phyloP scores from a whole-genome alignment of 2,113 vertebrate species.

The Bucco capensis region DNA sequence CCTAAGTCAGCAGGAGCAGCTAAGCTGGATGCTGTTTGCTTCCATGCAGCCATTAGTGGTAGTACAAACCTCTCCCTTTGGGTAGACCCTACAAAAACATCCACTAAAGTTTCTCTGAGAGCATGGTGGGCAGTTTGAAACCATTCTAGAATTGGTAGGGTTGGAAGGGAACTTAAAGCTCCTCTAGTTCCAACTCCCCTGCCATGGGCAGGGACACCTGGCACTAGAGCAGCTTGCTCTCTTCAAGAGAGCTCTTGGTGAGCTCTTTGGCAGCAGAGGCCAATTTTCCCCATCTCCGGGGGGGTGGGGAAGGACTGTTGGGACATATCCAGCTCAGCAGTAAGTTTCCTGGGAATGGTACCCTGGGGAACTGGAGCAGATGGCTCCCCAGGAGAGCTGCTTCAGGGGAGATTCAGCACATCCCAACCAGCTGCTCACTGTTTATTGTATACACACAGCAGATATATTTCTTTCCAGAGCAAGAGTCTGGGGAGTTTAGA shows the following conservation, averaged over 20 bases:
- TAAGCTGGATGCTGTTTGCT: background rate
- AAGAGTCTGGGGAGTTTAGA: background rate
- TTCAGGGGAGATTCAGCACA: background rate
- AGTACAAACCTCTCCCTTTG: background rate
- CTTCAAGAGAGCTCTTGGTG: background rate
- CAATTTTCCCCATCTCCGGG: background rate
- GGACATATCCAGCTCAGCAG: background rate
- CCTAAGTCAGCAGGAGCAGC: background rate
- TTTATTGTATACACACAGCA: background rate
- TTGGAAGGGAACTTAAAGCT: too few relatives aligned
- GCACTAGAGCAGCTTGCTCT: too few relatives aligned
- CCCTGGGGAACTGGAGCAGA: background rate
- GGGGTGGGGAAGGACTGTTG: background rate
- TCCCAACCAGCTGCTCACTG: constrained; percentile 27
- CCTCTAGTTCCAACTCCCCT: too few relatives aligned
- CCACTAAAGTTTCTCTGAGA: background rate
- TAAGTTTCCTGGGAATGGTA: background rate
- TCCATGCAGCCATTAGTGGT: fast-evolving
- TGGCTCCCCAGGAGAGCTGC: constrained; percentile 31
- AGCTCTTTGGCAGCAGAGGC: background rate
- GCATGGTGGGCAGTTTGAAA: background rate
- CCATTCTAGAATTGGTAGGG: too few relatives aligned
- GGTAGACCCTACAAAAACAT: background rate
- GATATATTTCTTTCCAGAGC: background rate
- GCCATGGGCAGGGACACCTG: too few relatives aligned